These are phyloP conservation scores for Cantharis nigra DNA, from an alignment of 2,888 invertebrate species.

Conservation along the genomic window DNA sequence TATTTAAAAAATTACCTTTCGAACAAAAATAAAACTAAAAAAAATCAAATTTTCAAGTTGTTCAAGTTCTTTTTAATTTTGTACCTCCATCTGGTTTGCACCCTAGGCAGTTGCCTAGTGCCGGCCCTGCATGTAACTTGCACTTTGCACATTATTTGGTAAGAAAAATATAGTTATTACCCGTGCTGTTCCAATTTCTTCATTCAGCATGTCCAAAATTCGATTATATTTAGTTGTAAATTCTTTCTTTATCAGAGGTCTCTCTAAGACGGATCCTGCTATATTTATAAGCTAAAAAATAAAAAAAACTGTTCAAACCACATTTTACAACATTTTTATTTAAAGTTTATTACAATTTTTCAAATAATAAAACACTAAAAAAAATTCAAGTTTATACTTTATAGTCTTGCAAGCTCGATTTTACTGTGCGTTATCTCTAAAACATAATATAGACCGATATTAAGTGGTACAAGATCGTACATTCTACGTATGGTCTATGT, in stretches of 20 bases:
- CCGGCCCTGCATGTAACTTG: too few species aligned
- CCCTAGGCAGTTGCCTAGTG: too few species aligned
- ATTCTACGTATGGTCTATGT: too few species aligned
- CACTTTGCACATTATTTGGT: background rate
- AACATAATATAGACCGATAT: background rate
- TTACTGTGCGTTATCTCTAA: background rate
- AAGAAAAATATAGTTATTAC: constrained; percentile 46
- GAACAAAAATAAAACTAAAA: too few species aligned
- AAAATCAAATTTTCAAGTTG: too few species aligned
- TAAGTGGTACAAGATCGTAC: background rate
- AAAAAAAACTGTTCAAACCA: background rate
- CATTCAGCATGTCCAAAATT: constrained; percentile 77
- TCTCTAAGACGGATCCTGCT: constrained; percentile 83
- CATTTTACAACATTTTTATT: background rate
- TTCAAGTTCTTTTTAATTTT: too few species aligned
- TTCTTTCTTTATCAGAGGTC: constrained; percentile 85
- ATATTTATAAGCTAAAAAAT: constrained; percentile 82
- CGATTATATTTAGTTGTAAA: constrained; percentile 84
- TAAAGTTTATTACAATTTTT: background rate
- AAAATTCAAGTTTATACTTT: background rate
- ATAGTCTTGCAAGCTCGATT: background rate
- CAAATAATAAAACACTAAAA: background rate
- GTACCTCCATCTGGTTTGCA: too few species aligned
- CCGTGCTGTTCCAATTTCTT: constrained; percentile 72
- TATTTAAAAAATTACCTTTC: too few species aligned